Base-by-base conservation (phyloP, 2,797 vertebrate genomes). In the Bradypodion ventrale region DNA sequence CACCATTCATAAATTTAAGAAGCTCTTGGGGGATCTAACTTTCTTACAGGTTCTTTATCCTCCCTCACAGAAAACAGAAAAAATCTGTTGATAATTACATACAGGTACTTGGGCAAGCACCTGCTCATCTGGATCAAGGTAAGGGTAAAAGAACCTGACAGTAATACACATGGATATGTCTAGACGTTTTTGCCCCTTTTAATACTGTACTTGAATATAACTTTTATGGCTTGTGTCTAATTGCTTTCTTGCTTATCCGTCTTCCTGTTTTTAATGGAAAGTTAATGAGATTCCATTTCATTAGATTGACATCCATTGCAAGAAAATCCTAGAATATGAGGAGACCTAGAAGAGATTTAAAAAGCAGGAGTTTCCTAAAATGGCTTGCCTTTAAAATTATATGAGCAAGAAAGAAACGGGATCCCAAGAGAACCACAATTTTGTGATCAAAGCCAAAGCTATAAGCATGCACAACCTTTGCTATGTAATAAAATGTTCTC, bases 261-360 rank as follows among this genome's bases (percentile, higher is more conserved):
- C 6, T 69, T 62, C 77, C 44, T 75, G 83, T 85, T 42, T 5
- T 70, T 70, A 70, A 70, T 27, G 27, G 40, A 15, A 42, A 59
- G 23, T n/a, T 37, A 40, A 37, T 10, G 1, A 62, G 76, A 88
- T 37, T 72, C 52, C 70, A 59, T 59, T 83, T 87, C 86, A 21
- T 35, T 52, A 88, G 89, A 65, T 5, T 21, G 37, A n/a, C 15
- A 75, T 75, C 49, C 4, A 65, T 86, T 80, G 80, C 35, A 65
- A 78, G 40, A 87, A 70, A 63, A 25, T 37, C 13, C 27, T 75
- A 87, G 37, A 90, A 63, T 21, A 89, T 69, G 13, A 74, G 87
- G 83, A 80, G 78, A 80, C 1, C n/a, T 86, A 32, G 75, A 86
- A 12, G 2, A 29, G 81, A 80, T 0, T 1, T 5, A 5, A 0